These are phyloP conservation scores for Scaptomyza caliginosa DNA, from an alignment of 2,888 invertebrate genomes.

Conservation along the genomic window DNA sequence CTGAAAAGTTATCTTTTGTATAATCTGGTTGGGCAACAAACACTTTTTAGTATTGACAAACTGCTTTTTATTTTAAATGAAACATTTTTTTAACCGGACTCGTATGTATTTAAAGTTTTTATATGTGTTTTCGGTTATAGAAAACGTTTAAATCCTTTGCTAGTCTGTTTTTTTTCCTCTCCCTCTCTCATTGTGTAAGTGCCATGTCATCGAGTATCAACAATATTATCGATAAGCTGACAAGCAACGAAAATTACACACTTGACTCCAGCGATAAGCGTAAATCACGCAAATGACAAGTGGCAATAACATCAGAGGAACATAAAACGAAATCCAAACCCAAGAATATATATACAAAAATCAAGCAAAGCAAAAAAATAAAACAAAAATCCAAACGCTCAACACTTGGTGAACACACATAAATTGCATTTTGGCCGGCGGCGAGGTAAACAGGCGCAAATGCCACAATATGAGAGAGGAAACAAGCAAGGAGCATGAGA, in stretches of 20 bases:
- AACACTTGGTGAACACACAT: slow-evolving; percentile 60
- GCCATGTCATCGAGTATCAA: slow-evolving; percentile 14
- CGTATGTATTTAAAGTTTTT: too few species aligned
- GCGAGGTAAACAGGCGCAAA: slow-evolving; percentile 76
- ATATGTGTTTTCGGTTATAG: too few species aligned
- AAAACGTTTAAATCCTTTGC: background rate
- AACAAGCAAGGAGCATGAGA: background rate
- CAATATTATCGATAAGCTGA: slow-evolving; percentile 40
- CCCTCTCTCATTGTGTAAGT: too few species aligned
- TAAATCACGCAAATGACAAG: slow-evolving; percentile 76
- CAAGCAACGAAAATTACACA: slow-evolving; percentile 61
- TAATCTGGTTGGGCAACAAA: background rate
- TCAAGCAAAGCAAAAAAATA: slow-evolving; percentile 8
- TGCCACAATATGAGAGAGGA: slow-evolving; percentile 51
- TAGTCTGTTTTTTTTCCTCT: slow-evolving; percentile 7
- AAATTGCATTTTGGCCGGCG: slow-evolving; percentile 76
- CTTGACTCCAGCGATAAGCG: slow-evolving; percentile 67
- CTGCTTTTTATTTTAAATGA: too few species aligned
- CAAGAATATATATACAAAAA: slow-evolving; percentile 26
- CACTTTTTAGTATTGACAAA: too few species aligned
- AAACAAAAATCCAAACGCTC: slow-evolving; percentile 32
- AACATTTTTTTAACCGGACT: too few species aligned
- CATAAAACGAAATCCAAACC: slow-evolving; percentile 40
- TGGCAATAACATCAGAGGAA: slow-evolving; percentile 62
- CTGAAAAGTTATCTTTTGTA: slow-evolving; percentile 29